Base-by-base conservation (phyloP, 2,888 invertebrate species). In the Eurytoma adleriae region DNA sequence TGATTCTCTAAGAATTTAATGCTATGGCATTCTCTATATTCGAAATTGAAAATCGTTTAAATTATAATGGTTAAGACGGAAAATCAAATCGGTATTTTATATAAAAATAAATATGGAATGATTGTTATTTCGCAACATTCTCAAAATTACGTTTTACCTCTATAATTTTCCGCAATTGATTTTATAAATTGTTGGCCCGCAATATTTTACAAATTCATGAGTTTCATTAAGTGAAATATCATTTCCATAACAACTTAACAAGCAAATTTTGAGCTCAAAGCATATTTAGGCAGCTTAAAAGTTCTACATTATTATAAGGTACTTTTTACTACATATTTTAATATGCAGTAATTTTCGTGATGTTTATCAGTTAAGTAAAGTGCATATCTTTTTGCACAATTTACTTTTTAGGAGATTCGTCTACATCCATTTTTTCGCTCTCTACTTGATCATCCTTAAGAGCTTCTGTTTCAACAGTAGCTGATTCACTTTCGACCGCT, bases 351-450 rank as follows among this genome's bases (percentile, higher is more conserved):
- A 64, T 13, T 40, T 18, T 64, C 16, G 48, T 20, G 1, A 48
- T 5, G 16, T 59, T 56, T 12, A 56, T 40, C 27, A 64, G 10
- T 7, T 48, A 40, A 50, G 18, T 10, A 56, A 56, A 73, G 56
- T 69, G 50, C 40, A 66, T 57, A 27, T 27, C 59, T 68, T 71
- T 30, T 74, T 68, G 84, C 79, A 85, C 78, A 79, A 54, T 56
- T 73, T 73, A 16, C 27, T 62, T 82, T 57, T 83, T 83, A 48
- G 85, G 85, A 82, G 85, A 86, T 82, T 86, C 84, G 75, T 87
- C 87, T 14, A 86, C 82, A 64, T 86, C 86, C 86, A 86, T 87
- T 74, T 84, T 79, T 68, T 87, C 86, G 70, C 30, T 82, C 79
- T 84, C 59, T 50, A 64, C 70, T 62, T 82, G 80, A 54, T 82